Percentiles rank a stretch among this genome's conserved stretches.
phyloP scores from a whole-genome alignment of 2,113 vertebrate genomes.

The Nycticryphes semicollaris region DNA sequence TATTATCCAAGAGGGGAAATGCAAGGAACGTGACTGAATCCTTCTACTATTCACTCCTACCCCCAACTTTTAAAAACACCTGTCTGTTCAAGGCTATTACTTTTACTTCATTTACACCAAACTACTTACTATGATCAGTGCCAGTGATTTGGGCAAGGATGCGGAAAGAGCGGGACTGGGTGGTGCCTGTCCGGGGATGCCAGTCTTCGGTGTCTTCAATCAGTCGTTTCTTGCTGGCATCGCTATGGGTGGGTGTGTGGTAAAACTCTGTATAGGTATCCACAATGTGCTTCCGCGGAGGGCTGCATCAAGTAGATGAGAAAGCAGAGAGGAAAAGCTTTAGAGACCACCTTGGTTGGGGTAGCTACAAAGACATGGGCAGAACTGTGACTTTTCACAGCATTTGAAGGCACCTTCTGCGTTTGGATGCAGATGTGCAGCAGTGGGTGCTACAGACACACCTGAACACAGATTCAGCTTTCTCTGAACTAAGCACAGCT shows the following conservation, averaged over 20 bases:
- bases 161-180: conserved; percentile 95
- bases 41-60: accelerated
- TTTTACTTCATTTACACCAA: accelerated
- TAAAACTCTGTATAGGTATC: conserved; percentile 93
- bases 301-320: conserved; percentile 59
- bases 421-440: neutral
- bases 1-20: neutral
- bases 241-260: conserved; percentile 88
- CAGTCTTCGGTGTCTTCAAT: conserved; percentile 97
- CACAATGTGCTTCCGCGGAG: conserved; percentile 86
- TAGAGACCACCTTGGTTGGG: accelerated
- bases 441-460: neutral
- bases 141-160: conserved; percentile 98
- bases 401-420: neutral
- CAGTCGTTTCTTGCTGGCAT: conserved; percentile 94
- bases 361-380: accelerated
- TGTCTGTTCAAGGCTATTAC: accelerated
- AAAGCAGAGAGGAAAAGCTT: neutral
- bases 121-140: conserved; percentile 84
- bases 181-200: conserved; percentile 90
- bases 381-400: neutral
- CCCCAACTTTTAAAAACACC: neutral
- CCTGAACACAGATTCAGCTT: neutral
- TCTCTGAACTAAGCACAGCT: neutral
- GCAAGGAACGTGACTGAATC: neutral